Evolutionary conservation across 1,140 invertebrate species (phyloP).

Genomic region (Linepithema humile): DNA sequence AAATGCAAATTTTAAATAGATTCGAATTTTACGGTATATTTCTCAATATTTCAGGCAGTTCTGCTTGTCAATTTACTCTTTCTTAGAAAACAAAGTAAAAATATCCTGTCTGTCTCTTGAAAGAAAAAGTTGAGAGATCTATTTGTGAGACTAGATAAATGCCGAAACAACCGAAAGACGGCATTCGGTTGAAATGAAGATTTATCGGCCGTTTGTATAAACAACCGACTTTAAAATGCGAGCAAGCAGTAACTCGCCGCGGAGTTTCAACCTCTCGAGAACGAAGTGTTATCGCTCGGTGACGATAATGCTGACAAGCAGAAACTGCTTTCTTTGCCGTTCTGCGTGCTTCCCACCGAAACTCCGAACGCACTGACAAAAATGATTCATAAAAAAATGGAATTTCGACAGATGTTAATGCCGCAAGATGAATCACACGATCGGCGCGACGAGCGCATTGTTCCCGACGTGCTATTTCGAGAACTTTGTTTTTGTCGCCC

Average conservation of each 20-base stretch:
- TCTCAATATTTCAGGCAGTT: too few species aligned
- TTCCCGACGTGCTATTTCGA: not conserved
- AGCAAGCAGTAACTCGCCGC: not conserved
- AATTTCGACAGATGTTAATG: slow-evolving; percentile 15
- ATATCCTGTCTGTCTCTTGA: not conserved
- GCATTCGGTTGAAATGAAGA: not conserved
- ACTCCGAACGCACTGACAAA: not conserved
- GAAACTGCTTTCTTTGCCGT: slow-evolving; percentile 33
- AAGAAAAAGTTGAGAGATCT: not conserved
- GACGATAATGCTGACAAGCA: slow-evolving; percentile 9
- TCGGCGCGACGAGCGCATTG: slow-evolving; percentile 15
- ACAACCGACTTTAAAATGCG: slow-evolving; percentile 16
- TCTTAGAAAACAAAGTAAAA: too few species aligned
- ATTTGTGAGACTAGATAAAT: not conserved
- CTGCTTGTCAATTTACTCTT: too few species aligned
- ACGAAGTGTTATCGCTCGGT: slow-evolving; percentile 7
- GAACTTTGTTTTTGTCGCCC: slow-evolving; percentile 1
- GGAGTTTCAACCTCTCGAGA: not conserved
- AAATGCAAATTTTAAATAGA: too few species aligned
- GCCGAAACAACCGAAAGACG: not conserved
- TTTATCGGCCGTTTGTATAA: not conserved
- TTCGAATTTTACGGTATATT: too few species aligned
- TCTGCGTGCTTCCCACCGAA: not conserved
- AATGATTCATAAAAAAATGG: slow-evolving; percentile 19
- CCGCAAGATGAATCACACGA: not conserved